Evolutionary conservation across 2,888 invertebrate genomes (phyloP), one percentile per base, ranked within the genome.

Genomic region (Oxyteleia sp.): DNA sequence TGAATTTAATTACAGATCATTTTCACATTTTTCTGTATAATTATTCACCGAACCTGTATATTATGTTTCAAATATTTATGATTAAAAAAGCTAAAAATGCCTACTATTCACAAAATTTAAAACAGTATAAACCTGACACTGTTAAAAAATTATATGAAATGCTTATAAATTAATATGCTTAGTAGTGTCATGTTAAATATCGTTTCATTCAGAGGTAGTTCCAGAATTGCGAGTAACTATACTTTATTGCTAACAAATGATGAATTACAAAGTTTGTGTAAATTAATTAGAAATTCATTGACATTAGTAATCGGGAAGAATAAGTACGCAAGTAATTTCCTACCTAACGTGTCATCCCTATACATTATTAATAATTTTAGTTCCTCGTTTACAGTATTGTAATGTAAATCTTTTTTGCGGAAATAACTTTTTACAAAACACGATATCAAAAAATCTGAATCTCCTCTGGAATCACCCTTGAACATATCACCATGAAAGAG

Each of bases 131-230:
- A 68, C 29, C n/a, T 23, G 15, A 51, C 18, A 57, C 13, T 41
- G 35, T 57, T 57, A 74, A 53, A 29, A 64, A 66, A 75, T 74
- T 15, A 51, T 8, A 35, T 61, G 51, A 66, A 66, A 66, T 51
- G 66, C 63, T 43, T 47, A 47, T 18, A 63, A 63, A 63, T 63
- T 47, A 63, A 45, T 61, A 61, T 61, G 23, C 55, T 18, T 38
- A 59, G 35, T 55, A 15, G 55, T 59, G 59, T 59, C 41, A 16
- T 55, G 55, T 38, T 59, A 16, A 43, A 43, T 26, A 59, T 43
- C 13, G 3, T 59, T 26, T 59, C 20, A 15, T 59, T 59, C 59
- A 59, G 13, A 26, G 59, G 59, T 59, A 43, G 43, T 43, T 59
- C 43, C 43, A 43, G 26, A 59, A 43, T 43, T 59, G 11, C 3